phyloP scores from a whole-genome alignment of 2,797 vertebrate genomes.

The Neomorphus geoffroyi region DNA sequence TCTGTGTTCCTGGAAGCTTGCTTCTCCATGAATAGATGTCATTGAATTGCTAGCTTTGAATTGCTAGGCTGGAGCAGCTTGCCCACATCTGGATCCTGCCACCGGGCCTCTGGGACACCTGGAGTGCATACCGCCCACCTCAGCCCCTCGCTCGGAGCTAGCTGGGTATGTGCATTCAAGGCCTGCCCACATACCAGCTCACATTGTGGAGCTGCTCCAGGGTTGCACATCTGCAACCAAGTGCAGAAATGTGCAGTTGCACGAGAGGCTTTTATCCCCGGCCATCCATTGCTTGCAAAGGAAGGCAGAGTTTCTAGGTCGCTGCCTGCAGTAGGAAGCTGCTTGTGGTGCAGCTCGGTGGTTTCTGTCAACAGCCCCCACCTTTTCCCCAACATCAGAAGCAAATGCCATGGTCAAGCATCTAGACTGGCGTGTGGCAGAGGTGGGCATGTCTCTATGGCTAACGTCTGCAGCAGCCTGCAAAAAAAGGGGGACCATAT shows the following conservation, averaged over 20 bases:
- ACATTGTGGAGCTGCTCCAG: neutral
- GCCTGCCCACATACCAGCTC: neutral
- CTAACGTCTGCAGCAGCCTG: neutral
- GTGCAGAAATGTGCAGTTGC: neutral
- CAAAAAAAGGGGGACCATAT: neutral
- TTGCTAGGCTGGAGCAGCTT: neutral
- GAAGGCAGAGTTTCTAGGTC: neutral
- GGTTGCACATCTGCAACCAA: neutral
- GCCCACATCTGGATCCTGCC: neutral
- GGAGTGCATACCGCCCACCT: neutral
- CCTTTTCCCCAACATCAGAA: rapidly evolving
- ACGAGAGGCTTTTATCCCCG: neutral
- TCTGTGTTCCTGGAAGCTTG: neutral
- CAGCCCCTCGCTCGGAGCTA: neutral
- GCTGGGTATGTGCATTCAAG: neutral
- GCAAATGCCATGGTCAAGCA: neutral
- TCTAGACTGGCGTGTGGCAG: neutral
- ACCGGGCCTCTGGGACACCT: neutral
- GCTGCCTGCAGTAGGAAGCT: neutral
- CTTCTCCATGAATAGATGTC: neutral
- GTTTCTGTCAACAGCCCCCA: neutral
- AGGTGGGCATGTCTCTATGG: neutral
- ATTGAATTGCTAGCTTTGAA: neutral
- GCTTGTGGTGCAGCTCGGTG: neutral
- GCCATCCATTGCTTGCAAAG: rapidly evolving